Evolutionary conservation across 1,140 invertebrate species (phyloP).

Genomic region (Drosophila grimshawi): DNA sequence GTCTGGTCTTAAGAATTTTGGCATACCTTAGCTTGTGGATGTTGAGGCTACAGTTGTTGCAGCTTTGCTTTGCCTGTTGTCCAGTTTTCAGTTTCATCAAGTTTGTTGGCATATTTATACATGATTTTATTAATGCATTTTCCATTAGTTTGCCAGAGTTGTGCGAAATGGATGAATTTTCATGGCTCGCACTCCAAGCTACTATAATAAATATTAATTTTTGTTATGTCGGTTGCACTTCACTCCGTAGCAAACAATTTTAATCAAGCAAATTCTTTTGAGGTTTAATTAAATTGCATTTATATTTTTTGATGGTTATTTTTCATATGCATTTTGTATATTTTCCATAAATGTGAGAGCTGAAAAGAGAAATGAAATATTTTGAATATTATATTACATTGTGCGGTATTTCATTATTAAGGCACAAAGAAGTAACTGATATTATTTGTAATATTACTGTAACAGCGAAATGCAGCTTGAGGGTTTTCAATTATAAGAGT

Average conservation of each 20-base stretch:
- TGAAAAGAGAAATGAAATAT: slow-evolving; percentile 64
- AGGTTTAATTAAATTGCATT: slow-evolving; percentile 70
- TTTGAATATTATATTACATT: slow-evolving; percentile 56
- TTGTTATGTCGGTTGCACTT: slow-evolving; percentile 3
- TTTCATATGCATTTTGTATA: slow-evolving; percentile 4
- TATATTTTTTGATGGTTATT: slow-evolving; percentile 31
- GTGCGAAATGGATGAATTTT: slow-evolving; percentile 60
- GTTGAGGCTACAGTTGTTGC: background rate
- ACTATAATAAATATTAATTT: slow-evolving; percentile 37
- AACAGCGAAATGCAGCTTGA: background rate
- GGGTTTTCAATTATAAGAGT: background rate
- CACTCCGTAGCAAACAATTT: slow-evolving; percentile 37
- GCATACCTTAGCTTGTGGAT: slow-evolving; percentile 41
- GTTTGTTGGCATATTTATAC: slow-evolving; percentile 46
- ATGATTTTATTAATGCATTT: slow-evolving; percentile 77
- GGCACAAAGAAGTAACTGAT: slow-evolving; percentile 25
- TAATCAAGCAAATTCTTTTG: slow-evolving; percentile 66
- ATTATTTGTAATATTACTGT: slow-evolving; percentile 9
- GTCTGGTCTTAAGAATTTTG: slow-evolving; percentile 2
- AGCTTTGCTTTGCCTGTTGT: background rate
- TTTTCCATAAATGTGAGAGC: slow-evolving; percentile 11
- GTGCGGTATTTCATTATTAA: slow-evolving; percentile 31
- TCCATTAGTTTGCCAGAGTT: slow-evolving; percentile 26
- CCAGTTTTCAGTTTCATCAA: slow-evolving; percentile 30
- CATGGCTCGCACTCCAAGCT: slow-evolving; percentile 47